Evolutionary conservation across 2,888 invertebrate species (phyloP), one percentile per base, ranked within the genome.

Genomic region (Hemicrepidius hirtus): DNA sequence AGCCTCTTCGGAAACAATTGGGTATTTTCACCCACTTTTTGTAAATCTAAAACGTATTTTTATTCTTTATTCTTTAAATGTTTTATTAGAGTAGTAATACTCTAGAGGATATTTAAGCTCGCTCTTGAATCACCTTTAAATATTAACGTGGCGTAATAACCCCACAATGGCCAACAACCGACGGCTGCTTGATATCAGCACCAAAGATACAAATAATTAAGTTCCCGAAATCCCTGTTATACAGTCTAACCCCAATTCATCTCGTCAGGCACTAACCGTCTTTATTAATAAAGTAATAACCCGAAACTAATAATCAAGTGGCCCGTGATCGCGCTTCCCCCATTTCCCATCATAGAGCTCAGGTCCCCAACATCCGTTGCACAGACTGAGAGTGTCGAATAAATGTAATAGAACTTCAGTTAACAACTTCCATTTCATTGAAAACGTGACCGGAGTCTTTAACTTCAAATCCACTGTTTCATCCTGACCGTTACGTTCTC

Each of bases 391-490:
- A 81, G 83, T 82, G 82, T 83, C 82, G 83, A 83, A 83, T 84
- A 82, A 82, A 84, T 82, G 80, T 83, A 82, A 84, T 83, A 83
- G 82, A 82, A 84, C 80, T 84, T 84, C 83, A 84, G 84, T 84
- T 84, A 84, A 82, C 84, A 83, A 82, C 83, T 84, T 83, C 82
- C 82, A 83, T 84, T 83, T 84, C 84, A 84, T 84, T 84, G 84
- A 84, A 84, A 82, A 83, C 84, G 84, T 84, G 84, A 80, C 73
- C 70, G 62, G 79, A 62, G 74, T 79, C 69, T 69, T 66, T 71
- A 75, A 65, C 62, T 65, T 66, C 40, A 6, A 57, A 50, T 65
- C 63, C 44, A 57, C 71, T 71, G 73, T 75, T 69, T 69, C 69
- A 68, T 72, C 46, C 37, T 65, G 70, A 55, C 60, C 57, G 28